phyloP scores from a whole-genome alignment of 2,797 vertebrate genomes.

The Spinus pinus region DNA sequence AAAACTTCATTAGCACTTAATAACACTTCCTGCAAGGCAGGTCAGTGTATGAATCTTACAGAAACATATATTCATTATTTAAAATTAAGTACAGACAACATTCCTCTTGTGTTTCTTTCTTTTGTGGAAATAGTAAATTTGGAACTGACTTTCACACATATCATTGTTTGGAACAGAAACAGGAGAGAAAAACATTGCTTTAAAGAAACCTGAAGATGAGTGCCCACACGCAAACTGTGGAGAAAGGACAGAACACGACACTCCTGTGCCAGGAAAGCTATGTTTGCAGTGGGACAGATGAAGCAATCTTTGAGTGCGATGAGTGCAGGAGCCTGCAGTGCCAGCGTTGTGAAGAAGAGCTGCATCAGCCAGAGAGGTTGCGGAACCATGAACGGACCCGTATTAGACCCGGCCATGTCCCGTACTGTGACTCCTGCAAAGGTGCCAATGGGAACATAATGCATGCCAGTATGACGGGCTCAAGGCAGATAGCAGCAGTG shows the following conservation, averaged over 20 bases:
- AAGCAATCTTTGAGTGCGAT: slow-evolving; percentile 92
- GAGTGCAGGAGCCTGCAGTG: slow-evolving; percentile 96
- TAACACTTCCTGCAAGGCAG: background rate
- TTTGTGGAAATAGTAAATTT: background rate
- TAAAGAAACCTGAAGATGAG: slow-evolving; percentile 80
- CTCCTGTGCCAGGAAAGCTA: slow-evolving; percentile 96
- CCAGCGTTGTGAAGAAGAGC: slow-evolving; percentile 89
- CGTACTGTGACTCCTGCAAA: slow-evolving; percentile 93
- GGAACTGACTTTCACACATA: background rate
- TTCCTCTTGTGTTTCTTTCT: background rate
- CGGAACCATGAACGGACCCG: slow-evolving; percentile 91
- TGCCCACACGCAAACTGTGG: slow-evolving; percentile 78
- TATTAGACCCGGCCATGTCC: slow-evolving; percentile 87
- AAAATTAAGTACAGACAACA: background rate
- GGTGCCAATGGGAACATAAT: slow-evolving; percentile 79
- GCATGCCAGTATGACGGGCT: slow-evolving; percentile 63
- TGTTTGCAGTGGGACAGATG: slow-evolving; percentile 91
- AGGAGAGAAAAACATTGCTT: background rate
- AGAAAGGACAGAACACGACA: slow-evolving; percentile 81
- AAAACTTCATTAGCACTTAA: slow-evolving; percentile 25
- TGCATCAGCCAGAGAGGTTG: slow-evolving; percentile 91
- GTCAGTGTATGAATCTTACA: background rate
- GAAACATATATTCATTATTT: background rate
- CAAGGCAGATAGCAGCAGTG: slow-evolving; percentile 85
- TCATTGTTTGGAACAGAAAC: background rate